Conservation (phyloP, 2,888 invertebrate genomes). For the Eupeodes luniger region DNA sequence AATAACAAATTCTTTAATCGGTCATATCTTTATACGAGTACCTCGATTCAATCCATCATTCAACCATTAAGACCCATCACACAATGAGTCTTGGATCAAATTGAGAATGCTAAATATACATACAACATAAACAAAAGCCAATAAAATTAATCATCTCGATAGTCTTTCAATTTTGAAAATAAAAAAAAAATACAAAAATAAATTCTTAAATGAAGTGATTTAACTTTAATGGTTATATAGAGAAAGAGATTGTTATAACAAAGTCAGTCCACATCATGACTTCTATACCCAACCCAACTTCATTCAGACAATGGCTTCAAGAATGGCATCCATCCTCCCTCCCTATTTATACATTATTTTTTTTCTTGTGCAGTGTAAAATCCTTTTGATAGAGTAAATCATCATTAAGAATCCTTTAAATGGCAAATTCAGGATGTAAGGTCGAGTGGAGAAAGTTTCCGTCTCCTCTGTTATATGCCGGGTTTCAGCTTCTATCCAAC, state of each 20-base stretch:
- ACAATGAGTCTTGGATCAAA: background rate
- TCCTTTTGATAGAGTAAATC: constrained; percentile 59
- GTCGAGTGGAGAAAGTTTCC: constrained; percentile 66
- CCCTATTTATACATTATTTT: background rate
- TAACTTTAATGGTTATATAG: constrained; percentile 44
- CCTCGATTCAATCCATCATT: constrained; percentile 28
- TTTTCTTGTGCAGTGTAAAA: background rate
- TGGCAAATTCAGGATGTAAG: constrained; percentile 71
- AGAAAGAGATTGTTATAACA: constrained; percentile 35
- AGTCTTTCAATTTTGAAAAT: constrained; percentile 51
- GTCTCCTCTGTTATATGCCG: background rate
- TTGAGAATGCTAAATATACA: constrained; percentile 8
- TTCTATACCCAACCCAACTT: background rate
- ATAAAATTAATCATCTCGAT: constrained; percentile 57
- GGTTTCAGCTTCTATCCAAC: background rate
- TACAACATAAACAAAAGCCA: constrained; percentile 22
- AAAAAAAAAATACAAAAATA: constrained; percentile 36
- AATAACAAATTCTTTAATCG: constrained; percentile 6
- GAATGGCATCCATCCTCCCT: background rate
- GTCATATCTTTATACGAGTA: background rate
- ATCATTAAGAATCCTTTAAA: constrained; percentile 74
- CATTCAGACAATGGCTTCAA: constrained; percentile 58
- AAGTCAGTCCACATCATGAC: constrained; percentile 42
- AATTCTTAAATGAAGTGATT: constrained; percentile 58
- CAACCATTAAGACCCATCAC: constrained; percentile 18